Percentiles rank a stretch among this genome's conserved stretches.
phyloP scores from a whole-genome alignment of 2,888 invertebrate species.

The Clanis bilineata region DNA sequence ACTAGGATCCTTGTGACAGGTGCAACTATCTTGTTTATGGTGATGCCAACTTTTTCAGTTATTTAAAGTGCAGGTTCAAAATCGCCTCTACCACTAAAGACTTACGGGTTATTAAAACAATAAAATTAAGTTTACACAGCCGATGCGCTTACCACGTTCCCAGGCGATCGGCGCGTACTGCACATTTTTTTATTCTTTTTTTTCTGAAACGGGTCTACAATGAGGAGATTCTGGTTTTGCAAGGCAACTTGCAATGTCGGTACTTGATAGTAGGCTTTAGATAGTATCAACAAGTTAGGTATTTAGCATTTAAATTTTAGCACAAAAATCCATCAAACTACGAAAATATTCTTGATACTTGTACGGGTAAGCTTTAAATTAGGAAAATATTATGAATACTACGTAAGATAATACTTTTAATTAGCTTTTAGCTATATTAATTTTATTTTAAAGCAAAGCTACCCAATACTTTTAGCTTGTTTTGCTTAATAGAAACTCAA shows the following conservation, averaged over 20 bases:
- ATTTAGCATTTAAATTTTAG: background rate
- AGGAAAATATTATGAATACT: too few relatives aligned
- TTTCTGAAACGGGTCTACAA: slow-evolving; percentile 75
- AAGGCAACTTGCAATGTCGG: slow-evolving; percentile 71
- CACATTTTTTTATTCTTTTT: slow-evolving; percentile 56
- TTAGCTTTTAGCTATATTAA: too few relatives aligned
- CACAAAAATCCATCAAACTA: background rate
- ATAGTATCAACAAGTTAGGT: slow-evolving; percentile 31
- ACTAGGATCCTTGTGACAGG: slow-evolving; percentile 67
- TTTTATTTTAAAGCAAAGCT: too few relatives aligned
- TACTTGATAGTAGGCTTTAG: slow-evolving; percentile 61
- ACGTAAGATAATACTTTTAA: too few relatives aligned
- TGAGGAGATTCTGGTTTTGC: slow-evolving; percentile 78
- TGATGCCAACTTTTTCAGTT: slow-evolving; percentile 50
- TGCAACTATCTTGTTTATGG: slow-evolving; percentile 67
- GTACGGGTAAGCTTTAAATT: too few relatives aligned
- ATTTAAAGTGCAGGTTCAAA: slow-evolving; percentile 38
- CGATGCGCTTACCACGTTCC: slow-evolving; percentile 67
- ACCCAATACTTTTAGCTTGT: too few relatives aligned
- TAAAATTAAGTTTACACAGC: slow-evolving; percentile 46
- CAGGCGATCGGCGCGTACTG: slow-evolving; percentile 71
- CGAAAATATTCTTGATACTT: too few relatives aligned
- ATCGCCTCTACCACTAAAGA: slow-evolving; percentile 44
- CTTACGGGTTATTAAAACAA: slow-evolving; percentile 47
- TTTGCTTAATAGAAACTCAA: too few relatives aligned